Evolutionary conservation across 2,113 vertebrate genomes (phyloP), one percentile per base, ranked within the genome.

Genomic region (Oophaga pumilio): DNA sequence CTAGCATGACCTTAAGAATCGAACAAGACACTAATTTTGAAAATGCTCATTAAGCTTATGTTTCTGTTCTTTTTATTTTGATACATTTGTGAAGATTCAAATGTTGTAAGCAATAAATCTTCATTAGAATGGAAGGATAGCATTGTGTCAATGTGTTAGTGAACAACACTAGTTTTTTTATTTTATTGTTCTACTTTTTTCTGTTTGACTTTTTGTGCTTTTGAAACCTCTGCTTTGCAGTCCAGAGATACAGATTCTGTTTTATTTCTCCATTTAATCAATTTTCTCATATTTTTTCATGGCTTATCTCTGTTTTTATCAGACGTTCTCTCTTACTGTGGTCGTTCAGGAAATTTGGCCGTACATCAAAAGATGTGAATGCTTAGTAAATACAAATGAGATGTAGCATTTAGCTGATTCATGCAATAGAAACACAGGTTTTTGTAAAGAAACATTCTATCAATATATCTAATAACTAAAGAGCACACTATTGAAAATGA

Each of bases 371-470:
- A 53, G 64, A 66, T 69, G 49, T 11, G 81, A 83, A 68, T 50
- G 80, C 62, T 52, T 66, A 53, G 62, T 69, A 83, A 83, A 83
- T 83, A 83, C 64, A 83, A 83, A 83, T 83, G 22, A 69, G 43
- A 69, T 80, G 24, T 80, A 69, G 69, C 14, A 53, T 69, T 52
- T 53, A 68, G 33, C 43, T 66, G 80, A 82, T 68, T 68, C 43
- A 26, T 69, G 56, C 24, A 79, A 79, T 26, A 26, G 22, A 26
- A 78, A 78, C 17, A 59, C 53, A 28, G 26, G 8, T 79, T 59
- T 49, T 2, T 74, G 18, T 14, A 50, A 50, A 74, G 9, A 50
- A 22, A 74, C 15, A 20, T 33, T 49, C 9, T 74, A 11, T 74
- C 2, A 74, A 74, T 22, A 0, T 49, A 74, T 43, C 7, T 7